Evolutionary conservation across 2,888 invertebrate species (phyloP).

Genomic region (Minunthozetes semirufus): DNA sequence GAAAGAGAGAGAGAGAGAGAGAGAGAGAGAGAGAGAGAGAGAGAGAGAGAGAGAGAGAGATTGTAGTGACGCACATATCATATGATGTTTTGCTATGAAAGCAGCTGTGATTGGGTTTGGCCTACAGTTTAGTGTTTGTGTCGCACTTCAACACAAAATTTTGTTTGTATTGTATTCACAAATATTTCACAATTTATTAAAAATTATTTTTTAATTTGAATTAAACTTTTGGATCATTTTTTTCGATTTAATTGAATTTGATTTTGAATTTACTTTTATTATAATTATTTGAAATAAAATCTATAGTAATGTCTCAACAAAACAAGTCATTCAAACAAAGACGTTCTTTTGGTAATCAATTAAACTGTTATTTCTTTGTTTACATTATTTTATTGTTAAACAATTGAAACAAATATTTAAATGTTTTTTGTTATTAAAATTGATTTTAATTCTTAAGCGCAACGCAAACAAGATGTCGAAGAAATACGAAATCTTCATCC

Average conservation of each 20-base stretch:
- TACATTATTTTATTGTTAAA: not conserved
- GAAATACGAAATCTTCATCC: constrained; percentile 53
- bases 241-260: not conserved
- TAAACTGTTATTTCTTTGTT: not conserved
- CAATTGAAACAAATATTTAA: not conserved
- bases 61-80: no score
- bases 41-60: no score
- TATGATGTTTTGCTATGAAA: no score
- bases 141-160: no score
- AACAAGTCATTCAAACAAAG: constrained; percentile 46
- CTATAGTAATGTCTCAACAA: constrained; percentile 2
- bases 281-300: no score
- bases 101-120: no score
- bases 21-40: no score
- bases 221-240: not conserved
- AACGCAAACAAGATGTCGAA: constrained; percentile 53
- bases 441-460: constrained; percentile 47
- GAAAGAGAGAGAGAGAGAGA: no score
- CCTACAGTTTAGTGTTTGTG: no score
- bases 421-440: not conserved
- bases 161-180: no score
- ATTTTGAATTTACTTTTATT: not conserved
- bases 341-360: constrained; percentile 46
- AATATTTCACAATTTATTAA: not conserved
- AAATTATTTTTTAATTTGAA: not conserved